Evolutionary conservation across 2,797 vertebrate genomes (phyloP).

Genomic region (Apogon hyalosoma): DNA sequence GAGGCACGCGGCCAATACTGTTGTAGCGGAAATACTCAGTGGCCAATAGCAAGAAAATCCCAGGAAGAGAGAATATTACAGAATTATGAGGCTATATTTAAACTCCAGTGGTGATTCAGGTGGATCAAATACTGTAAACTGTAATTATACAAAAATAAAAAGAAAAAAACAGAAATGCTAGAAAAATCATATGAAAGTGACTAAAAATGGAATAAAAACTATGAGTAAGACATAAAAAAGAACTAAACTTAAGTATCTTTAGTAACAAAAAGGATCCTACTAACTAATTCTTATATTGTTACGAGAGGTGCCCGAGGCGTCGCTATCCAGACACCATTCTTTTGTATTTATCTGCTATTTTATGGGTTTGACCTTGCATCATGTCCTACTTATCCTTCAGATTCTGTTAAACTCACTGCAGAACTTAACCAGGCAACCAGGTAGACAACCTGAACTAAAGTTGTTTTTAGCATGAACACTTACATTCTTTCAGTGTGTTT

Average conservation of each 20-base stretch:
- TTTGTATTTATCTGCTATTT: too few species aligned
- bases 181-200: background rate
- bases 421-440: too few species aligned
- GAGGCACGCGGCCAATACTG: conserved; percentile 18
- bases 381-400: too few species aligned
- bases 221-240: too few species aligned
- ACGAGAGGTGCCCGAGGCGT: too few species aligned
- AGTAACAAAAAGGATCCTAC: background rate
- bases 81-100: conserved; percentile 3
- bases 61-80: background rate
- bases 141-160: background rate
- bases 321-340: too few species aligned
- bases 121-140: background rate
- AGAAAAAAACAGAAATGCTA: background rate
- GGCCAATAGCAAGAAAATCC: conserved; percentile 13
- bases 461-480: conserved; percentile 19
- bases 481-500: conserved; percentile 16
- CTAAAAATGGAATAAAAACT: background rate
- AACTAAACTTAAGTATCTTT: background rate
- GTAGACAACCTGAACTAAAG: background rate
- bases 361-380: too few species aligned
- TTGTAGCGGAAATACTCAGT: conserved; percentile 45
- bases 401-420: too few species aligned
- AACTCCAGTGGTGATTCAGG: background rate
- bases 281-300: too few species aligned